Evolutionary conservation across 2,888 invertebrate species (phyloP).

Genomic region (Nowickia ferox): DNA sequence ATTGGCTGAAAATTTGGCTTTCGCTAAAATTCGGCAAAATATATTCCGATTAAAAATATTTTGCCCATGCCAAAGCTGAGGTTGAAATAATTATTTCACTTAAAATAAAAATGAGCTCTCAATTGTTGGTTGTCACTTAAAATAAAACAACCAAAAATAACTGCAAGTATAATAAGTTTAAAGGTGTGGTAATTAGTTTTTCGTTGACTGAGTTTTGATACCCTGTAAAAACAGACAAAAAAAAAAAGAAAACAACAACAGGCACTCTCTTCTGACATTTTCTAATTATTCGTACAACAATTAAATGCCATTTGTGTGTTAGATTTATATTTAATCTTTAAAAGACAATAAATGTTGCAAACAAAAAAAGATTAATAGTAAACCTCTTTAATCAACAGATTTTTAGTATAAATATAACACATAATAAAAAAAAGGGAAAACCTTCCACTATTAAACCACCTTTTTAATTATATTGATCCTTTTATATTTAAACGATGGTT

Average conservation of each 20-base stretch:
- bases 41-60: too few species aligned
- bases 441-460: slow-evolving; percentile 2
- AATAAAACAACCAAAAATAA: not conserved
- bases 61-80: too few species aligned
- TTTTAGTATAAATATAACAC: slow-evolving; percentile 63
- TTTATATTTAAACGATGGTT: not conserved
- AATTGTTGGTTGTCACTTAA: not conserved
- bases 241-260: too few species aligned
- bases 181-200: slow-evolving; percentile 38
- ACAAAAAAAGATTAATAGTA: slow-evolving; percentile 31
- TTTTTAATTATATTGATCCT: slow-evolving; percentile 46
- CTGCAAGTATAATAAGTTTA: not conserved
- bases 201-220: slow-evolving; percentile 18
- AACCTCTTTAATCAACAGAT: slow-evolving; percentile 69
- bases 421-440: slow-evolving; percentile 39
- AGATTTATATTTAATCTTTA: slow-evolving; percentile 13
- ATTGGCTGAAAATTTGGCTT: too few species aligned
- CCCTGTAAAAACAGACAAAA: not conserved
- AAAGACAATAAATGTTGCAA: slow-evolving; percentile 39
- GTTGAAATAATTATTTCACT: too few species aligned
- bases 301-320: slow-evolving; percentile 40
- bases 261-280: not conserved
- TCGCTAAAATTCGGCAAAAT: too few species aligned
- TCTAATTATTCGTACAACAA: slow-evolving; percentile 10
- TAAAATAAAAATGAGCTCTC: too few species aligned